phyloP scores from a whole-genome alignment of 1,140 invertebrate genomes.

The Cryptotermes secundus region DNA sequence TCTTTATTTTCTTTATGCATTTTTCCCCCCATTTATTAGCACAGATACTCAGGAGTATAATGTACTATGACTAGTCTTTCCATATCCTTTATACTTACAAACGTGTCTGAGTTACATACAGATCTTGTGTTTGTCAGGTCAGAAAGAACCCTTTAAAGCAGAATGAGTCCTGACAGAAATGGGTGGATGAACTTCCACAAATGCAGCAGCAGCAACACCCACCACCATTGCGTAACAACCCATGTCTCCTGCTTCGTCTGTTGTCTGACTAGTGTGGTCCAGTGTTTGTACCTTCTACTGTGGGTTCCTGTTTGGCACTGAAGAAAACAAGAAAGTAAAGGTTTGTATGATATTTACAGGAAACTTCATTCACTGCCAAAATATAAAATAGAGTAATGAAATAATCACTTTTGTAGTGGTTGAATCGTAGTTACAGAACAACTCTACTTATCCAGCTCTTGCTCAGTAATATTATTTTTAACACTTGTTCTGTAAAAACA shows the following conservation, averaged over 20 bases:
- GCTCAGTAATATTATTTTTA: neutral
- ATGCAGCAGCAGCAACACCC: neutral
- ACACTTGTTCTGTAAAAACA: neutral
- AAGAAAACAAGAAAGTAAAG: neutral
- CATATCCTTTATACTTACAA: too few species aligned
- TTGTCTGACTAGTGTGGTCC: neutral
- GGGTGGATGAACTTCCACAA: neutral
- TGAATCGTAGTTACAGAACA: neutral
- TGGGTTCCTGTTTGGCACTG: neutral
- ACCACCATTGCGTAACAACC: neutral
- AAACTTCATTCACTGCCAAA: neutral
- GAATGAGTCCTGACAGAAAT: neutral
- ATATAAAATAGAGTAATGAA: neutral
- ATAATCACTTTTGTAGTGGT: neutral
- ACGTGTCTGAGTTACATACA: too few species aligned
- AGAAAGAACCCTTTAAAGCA: neutral
- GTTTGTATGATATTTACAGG: neutral
- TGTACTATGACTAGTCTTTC: too few species aligned
- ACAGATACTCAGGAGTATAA: too few species aligned
- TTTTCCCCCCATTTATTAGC: too few species aligned
- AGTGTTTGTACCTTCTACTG: neutral
- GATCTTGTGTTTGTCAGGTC: neutral
- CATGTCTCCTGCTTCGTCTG: neutral
- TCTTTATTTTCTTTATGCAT: too few species aligned
- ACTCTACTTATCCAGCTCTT: neutral